phyloP scores from a whole-genome alignment of 1,140 invertebrate genomes.

The Achatina immaculata region DNA sequence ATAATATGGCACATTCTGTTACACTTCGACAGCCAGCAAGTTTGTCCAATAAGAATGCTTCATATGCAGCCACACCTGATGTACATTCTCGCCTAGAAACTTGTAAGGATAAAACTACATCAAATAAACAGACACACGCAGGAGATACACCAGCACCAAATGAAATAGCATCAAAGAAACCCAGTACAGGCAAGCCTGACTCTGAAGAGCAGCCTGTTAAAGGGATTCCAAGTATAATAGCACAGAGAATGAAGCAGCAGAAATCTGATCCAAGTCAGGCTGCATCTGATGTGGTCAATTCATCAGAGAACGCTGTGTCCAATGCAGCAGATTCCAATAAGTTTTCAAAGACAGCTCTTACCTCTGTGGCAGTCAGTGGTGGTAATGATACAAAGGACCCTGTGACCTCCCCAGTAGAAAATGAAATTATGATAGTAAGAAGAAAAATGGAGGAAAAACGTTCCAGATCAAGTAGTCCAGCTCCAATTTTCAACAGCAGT shows the following conservation, averaged over 20 bases:
- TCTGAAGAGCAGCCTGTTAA: constrained; percentile 31
- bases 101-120: background rate
- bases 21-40: background rate
- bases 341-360: constrained; percentile 18
- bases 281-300: background rate
- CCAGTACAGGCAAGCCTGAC: background rate
- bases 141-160: background rate
- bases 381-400: background rate
- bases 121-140: background rate
- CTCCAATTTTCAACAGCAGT: constrained; percentile 43
- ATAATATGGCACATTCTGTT: background rate
- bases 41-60: background rate
- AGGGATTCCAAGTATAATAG: constrained; percentile 46
- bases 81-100: background rate
- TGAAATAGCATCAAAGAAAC: background rate
- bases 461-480: constrained; percentile 21
- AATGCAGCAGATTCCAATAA: background rate
- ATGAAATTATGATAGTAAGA: constrained; percentile 35
- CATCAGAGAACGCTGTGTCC: background rate
- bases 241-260: constrained; percentile 41
- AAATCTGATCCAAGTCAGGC: constrained; percentile 18
- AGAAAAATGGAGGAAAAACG: constrained; percentile 31
- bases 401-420: constrained; percentile 28
- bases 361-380: background rate
- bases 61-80: background rate